Evolutionary conservation across 2,113 vertebrate genomes (phyloP).

Genomic region (Protobothrops flavoviridis): DNA sequence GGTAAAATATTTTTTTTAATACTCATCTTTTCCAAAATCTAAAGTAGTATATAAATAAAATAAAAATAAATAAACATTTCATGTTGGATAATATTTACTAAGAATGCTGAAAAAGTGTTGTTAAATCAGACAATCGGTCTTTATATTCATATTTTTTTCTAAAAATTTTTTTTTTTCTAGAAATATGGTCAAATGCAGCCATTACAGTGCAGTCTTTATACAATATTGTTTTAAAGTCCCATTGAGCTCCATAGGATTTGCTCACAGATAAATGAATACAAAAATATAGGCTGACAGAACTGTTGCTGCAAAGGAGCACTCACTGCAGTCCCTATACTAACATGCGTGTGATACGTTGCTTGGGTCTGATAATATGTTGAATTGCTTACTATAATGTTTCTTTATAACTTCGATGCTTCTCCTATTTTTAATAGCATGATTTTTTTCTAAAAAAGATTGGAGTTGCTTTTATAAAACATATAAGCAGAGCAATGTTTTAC

Average conservation of each 20-base stretch:
- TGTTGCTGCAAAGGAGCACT: neutral
- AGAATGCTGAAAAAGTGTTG: neutral
- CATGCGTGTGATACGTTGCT: neutral
- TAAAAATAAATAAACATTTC: neutral
- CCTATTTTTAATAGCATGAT: neutral
- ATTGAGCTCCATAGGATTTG: neutral
- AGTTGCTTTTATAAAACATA: neutral
- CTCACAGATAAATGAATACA: neutral
- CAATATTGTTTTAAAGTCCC: neutral
- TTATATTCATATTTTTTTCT: neutral
- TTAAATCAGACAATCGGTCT: neutral
- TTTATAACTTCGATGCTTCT: neutral
- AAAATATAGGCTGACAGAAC: neutral
- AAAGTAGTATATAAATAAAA: neutral
- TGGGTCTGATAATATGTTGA: neutral
- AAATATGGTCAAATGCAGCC: neutral
- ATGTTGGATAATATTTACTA: neutral
- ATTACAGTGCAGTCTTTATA: neutral
- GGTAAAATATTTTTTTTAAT: neutral
- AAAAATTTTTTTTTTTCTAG: neutral
- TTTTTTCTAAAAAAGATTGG: neutral
- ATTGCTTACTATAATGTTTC: neutral
- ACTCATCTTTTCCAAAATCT: neutral
- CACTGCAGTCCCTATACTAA: neutral
- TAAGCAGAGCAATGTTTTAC: neutral